These are phyloP conservation scores for Miichthys miiuy DNA, from an alignment of 2,797 vertebrate genomes.

Conservation along the genomic window DNA sequence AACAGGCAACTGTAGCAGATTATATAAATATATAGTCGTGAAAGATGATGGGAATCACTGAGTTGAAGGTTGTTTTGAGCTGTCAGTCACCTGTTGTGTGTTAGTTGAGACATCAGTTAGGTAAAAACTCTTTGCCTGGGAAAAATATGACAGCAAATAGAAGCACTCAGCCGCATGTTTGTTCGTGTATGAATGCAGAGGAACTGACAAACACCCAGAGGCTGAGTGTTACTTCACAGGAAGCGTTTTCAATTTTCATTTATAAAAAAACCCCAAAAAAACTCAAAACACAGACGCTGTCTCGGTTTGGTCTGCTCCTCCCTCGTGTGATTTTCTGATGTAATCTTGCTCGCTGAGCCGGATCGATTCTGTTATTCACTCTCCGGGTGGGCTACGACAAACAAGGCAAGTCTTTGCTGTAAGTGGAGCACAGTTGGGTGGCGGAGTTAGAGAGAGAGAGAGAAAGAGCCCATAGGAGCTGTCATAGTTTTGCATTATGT, in stretches of 20 bases:
- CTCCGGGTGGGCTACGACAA: constrained; percentile 39
- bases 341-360: constrained; percentile 45
- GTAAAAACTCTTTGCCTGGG: not conserved
- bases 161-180: constrained; percentile 15
- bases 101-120: not conserved
- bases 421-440: constrained; percentile 57
- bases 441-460: not conserved
- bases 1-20: not conserved
- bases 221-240: constrained; percentile 9
- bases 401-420: constrained; percentile 18
- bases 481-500: constrained; percentile 68
- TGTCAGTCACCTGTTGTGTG: constrained; percentile 3
- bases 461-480: constrained; percentile 64
- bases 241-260: not conserved
- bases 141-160: constrained; percentile 11
- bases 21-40: not conserved
- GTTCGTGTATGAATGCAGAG: not conserved
- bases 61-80: not conserved
- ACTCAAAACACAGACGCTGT: constrained; percentile 31
- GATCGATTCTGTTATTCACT: constrained; percentile 40
- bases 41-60: not conserved
- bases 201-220: not conserved
- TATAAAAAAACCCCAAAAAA: too few species aligned
- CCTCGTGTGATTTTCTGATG: constrained; percentile 40
- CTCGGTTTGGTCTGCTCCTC: constrained; percentile 13